Evolutionary conservation across 2,113 vertebrate species (phyloP).

Genomic region (Sceloporus tristichus): DNA sequence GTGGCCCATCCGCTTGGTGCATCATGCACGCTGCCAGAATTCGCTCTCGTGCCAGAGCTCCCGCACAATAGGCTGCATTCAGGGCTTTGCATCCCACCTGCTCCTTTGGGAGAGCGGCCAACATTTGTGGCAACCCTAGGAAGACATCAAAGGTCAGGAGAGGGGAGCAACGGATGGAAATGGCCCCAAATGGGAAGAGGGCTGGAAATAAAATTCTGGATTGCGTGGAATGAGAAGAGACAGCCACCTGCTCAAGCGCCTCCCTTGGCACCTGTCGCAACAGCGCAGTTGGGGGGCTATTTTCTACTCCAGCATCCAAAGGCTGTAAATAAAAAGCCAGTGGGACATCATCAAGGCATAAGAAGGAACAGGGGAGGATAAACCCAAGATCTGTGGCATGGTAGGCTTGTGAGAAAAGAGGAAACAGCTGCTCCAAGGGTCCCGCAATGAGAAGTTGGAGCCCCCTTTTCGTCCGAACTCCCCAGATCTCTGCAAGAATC

Average conservation of each 20-base stretch:
- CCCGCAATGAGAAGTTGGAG: neutral
- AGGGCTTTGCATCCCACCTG: neutral
- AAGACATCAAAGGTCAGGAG: slow-evolving; percentile 1
- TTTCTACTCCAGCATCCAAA: slow-evolving; percentile 5
- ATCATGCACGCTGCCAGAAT: neutral
- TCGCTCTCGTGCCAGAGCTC: neutral
- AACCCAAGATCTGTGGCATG: neutral
- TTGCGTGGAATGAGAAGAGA: neutral
- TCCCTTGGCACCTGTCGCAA: slow-evolving; percentile 4
- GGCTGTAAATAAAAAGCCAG: neutral
- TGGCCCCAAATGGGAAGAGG: neutral
- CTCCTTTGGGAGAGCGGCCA: slow-evolving; percentile 8
- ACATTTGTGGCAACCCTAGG: neutral
- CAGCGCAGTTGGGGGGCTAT: neutral
- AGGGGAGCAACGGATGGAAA: neutral
- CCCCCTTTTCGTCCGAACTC: neutral
- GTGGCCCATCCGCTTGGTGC: neutral
- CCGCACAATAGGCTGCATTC: slow-evolving; percentile 24
- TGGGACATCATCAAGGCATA: neutral
- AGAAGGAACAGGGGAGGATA: neutral
- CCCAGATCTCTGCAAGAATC: neutral
- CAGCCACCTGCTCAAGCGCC: neutral
- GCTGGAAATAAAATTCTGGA: neutral
- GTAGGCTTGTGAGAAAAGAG: neutral
- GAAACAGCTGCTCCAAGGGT: neutral